Percentiles rank a stretch among this genome's conserved stretches.
Evolutionary conservation across 2,113 vertebrate genomes (phyloP).

Genomic region (Laterallus jamaicensis): DNA sequence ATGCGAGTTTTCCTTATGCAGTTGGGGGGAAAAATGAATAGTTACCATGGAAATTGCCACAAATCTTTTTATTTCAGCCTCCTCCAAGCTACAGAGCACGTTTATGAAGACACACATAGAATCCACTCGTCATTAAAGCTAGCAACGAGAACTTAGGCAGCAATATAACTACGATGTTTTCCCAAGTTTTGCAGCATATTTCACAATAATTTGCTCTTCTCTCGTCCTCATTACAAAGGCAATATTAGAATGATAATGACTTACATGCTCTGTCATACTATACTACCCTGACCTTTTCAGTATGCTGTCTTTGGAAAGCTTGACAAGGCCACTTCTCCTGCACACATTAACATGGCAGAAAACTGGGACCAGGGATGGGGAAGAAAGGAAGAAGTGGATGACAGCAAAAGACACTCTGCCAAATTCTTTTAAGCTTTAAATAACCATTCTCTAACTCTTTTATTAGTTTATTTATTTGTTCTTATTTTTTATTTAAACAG

Average conservation of each 20-base stretch:
- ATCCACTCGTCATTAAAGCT: slow-evolving; percentile 34
- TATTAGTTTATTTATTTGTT: not conserved
- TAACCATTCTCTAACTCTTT: not conserved
- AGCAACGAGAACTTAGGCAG: slow-evolving; percentile 9
- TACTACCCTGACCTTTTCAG: slow-evolving; percentile 76
- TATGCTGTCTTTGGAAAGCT: slow-evolving; percentile 64
- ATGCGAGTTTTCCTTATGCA: not conserved
- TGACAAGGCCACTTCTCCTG: slow-evolving; percentile 65
- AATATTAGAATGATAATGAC: slow-evolving; percentile 73
- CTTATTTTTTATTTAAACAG: not conserved
- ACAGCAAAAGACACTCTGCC: not conserved
- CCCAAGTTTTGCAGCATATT: slow-evolving; percentile 52
- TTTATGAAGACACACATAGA: slow-evolving; percentile 18
- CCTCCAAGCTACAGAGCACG: not conserved
- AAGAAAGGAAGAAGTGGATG: not conserved
- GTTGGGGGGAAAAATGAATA: not conserved
- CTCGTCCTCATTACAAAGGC: slow-evolving; percentile 70
- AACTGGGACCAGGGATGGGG: slow-evolving; percentile 14
- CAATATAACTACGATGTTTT: slow-evolving; percentile 32
- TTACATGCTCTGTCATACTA: slow-evolving; percentile 73
- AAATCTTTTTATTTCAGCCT: slow-evolving; percentile 25
- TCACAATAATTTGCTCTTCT: slow-evolving; percentile 70
- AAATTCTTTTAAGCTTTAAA: slow-evolving; percentile 17
- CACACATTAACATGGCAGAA: slow-evolving; percentile 21
- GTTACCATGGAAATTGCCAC: slow-evolving; percentile 60